Evolutionary conservation across 2,797 vertebrate species (phyloP), one percentile per base, ranked within the genome.

Genomic region (Urophycis tenuis): DNA sequence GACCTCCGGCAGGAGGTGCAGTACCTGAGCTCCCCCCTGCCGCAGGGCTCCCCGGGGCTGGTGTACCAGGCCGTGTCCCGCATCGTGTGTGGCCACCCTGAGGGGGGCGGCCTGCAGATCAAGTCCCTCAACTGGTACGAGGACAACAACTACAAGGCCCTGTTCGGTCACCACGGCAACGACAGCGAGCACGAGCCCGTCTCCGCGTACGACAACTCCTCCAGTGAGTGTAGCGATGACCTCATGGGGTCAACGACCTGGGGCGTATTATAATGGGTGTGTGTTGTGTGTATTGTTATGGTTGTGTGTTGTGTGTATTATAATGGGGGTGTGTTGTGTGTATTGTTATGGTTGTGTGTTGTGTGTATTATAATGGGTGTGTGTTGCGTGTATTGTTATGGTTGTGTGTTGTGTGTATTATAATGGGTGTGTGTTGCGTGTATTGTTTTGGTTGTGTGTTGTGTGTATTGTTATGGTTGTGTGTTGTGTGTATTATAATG

Each of bases 61-160:
- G 95, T 98, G 87, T 99, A 99, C 88, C 95, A 99, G 90, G 96
- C 97, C 0, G 95, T 99, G 83, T 98, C 97, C 0, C 95, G 97
- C 39, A 99, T 99, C 0, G 94, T 98, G 49, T 99, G 98, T 0
- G 98, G 98, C 10, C 97, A 99, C 76, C 98, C 98, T 0, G 98
- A 99, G 83, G 96, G 78, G 0, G 98, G 98, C 5, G 97, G 97
- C 0, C 94, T 99, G 71, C 98, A 98, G 93, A 98, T 99, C 88
- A 99, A 99, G 86, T 99, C 97, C 33, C 95, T 99, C 77, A 99
- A 99, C 90, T 99, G 97, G 97, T 98, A 98, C 0, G 98, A 99
- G 82, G 98, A 99, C 91, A 96, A 95, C 86, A 99, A 99, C 91
- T 99, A 97, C 92, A 98, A 99, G 89, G 96, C 96, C 2, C 84